Base-by-base conservation (phyloP, 2,888 invertebrate species). In the Zaprionus lineosus region DNA sequence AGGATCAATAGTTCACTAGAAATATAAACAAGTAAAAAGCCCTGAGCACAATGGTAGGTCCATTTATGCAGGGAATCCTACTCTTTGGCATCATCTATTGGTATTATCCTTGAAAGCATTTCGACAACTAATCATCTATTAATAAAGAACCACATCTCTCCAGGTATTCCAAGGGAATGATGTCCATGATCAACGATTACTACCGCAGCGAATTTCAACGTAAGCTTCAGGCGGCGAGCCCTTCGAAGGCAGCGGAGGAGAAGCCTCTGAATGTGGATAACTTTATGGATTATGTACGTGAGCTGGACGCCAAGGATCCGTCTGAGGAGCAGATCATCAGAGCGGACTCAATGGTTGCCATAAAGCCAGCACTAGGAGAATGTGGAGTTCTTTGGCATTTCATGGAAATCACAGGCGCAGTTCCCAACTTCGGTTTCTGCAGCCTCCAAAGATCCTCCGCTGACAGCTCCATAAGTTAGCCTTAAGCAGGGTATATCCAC, bases 131-230 rank as follows among this genome's bases (percentile, higher is more conserved):
- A 1, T 18, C 21, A 11, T 7, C 15, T 34, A 0, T 24, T 7
- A 19, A 2, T 11, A 21, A 19, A n/a, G 2, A 9, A 5, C n/a
- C 18, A 3, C 0, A n/a, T 14, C 3, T 12, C 8, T 3, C 1
- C 1, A 69, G 68, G 68, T 78, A 84, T 31, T 78, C 85, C 60
- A 69, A 77, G 75, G 92, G 92, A 67, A 91, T 95, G 47, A 93
- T 94, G 92, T 92, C 92, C 71, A 91, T 95, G 90, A 94, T 95
- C 75, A 93, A 95, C 67, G 92, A 92, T 65, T 94, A 95, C 88
- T 96, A 95, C 86, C 93, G 93, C 66, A 92, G 91, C 29, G 93
- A 94, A 89, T 95, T 95, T 84, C 91, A 92, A 62, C 92, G 82
- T 2, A 88, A 89, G 57, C 37, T 89, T 1, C 72, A 87, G 50